phyloP scores from a whole-genome alignment of 2,888 invertebrate species.

The Aspidiotus rigidus region DNA sequence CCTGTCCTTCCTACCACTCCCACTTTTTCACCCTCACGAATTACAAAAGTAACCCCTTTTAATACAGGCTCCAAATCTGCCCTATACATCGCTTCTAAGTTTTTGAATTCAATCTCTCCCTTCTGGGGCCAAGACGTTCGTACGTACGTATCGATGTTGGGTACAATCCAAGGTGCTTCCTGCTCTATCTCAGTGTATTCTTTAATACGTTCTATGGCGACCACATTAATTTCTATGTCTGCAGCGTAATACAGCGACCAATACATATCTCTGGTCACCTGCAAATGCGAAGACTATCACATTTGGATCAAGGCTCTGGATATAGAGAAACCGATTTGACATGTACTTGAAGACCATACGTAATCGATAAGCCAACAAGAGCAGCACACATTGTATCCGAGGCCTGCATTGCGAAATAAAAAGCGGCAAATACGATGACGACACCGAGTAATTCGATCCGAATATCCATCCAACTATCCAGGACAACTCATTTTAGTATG shows the following conservation, averaged over 20 bases:
- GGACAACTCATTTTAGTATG: no score
- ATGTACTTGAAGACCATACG: slow-evolving; percentile 70
- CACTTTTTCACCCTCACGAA: slow-evolving; percentile 71
- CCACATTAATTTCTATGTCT: slow-evolving; percentile 94
- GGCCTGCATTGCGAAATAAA: slow-evolving; percentile 80
- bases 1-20: slow-evolving; percentile 78
- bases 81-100: slow-evolving; percentile 77
- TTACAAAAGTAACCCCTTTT: slow-evolving; percentile 64
- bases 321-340: no score
- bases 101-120: slow-evolving; percentile 69
- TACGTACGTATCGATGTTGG: slow-evolving; percentile 39
- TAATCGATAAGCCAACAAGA: slow-evolving; percentile 77
- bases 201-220: slow-evolving; percentile 92
- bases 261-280: slow-evolving; percentile 91
- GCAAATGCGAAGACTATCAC: not conserved
- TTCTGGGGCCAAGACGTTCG: slow-evolving; percentile 62
- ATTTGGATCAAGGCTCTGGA: not conserved
- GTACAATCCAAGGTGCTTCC: slow-evolving; percentile 39
- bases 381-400: slow-evolving; percentile 64
- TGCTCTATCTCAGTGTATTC: slow-evolving; percentile 83
- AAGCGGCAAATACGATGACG: slow-evolving; percentile 86
- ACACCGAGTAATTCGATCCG: slow-evolving; percentile 95
- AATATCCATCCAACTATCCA: slow-evolving; percentile 77
- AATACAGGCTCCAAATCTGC: slow-evolving; percentile 78
- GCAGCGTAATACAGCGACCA: slow-evolving; percentile 94